phyloP scores from a whole-genome alignment of 2,888 invertebrate species.

The Nesidiocoris tenuis region DNA sequence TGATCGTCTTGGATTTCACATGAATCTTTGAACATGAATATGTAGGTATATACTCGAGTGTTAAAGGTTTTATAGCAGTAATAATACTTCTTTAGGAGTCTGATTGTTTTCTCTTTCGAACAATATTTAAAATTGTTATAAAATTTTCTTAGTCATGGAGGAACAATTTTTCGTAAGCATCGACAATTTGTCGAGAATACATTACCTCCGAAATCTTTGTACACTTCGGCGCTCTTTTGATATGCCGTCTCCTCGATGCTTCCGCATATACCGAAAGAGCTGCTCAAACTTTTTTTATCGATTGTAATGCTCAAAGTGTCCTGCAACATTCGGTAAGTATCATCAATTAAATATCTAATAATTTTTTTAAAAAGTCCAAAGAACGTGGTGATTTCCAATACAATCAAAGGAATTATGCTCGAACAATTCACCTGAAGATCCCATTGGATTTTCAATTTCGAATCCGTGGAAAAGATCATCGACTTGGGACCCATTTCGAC shows the following conservation, averaged over 20 bases:
- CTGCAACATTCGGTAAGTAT: constrained; percentile 54
- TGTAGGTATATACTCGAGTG: too few species aligned
- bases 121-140: too few species aligned
- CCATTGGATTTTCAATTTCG: constrained; percentile 71
- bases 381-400: background rate
- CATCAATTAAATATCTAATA: too few species aligned
- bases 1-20: constrained; percentile 39
- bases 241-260: constrained; percentile 61
- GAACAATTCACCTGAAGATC: constrained; percentile 63
- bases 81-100: too few species aligned
- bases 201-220: constrained; percentile 31
- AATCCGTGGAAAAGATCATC: constrained; percentile 54
- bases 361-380: too few species aligned
- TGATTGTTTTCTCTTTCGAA: too few species aligned
- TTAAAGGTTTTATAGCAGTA: too few species aligned
- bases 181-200: too few species aligned
- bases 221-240: constrained; percentile 14
- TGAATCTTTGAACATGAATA: too few species aligned
- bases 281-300: constrained; percentile 70
- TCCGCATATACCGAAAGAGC: constrained; percentile 81
- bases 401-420: background rate
- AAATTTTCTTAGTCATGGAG: background rate
- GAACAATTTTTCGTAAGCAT: background rate
- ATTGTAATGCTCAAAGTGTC: constrained; percentile 68
- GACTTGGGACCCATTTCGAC: constrained; percentile 71